Base-by-base conservation (phyloP, 2,888 invertebrate genomes). In the Allophyes oxyacanthae region DNA sequence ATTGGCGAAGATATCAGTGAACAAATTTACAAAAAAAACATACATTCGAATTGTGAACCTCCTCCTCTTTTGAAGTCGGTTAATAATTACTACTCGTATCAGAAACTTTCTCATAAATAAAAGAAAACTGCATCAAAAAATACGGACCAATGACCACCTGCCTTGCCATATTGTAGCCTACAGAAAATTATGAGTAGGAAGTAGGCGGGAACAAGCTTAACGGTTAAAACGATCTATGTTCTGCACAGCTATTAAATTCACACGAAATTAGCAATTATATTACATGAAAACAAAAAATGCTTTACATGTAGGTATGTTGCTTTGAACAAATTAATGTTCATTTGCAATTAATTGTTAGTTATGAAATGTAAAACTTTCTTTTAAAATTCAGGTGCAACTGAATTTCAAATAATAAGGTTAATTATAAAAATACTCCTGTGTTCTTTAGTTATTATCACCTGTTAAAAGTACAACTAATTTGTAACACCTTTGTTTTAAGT, bases 121-220 rank as follows among this genome's bases (percentile, higher is more conserved):
- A 48, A 49, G 15, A 57, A 53, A 50, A 54, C 42, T 51, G 34
- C 50, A 54, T 33, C 20, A 7, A 50, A 67, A n/a, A 72, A 53
- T 45, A 44, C 67, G 44, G 34, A 52, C 59, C 52, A 62, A 49
- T 55, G 42, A n/a, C 54, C 75, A 75, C 54, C 75, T 77, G 77
- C 61, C 52, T 40, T 44, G 42, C 53, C 60, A 59, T 74, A 60
- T 51, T 69, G 76, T 56, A 57, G 48, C 33, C 49, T 49, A 49
- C 65, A 66, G 58, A 61, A 73, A 64, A 71, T 60, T 71, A 71
- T 58, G 59, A 78, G 77, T 84, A 78, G 85, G 83, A 83, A 81
- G 83, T 86, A 78, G 89, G 87, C 82, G 86, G 76, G 64, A 59
- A 63, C 66, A 44, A 50, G 60, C 72, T 82, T 88, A 87, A 86